These are phyloP conservation scores for Phainopepla nitens DNA, from an alignment of 2,113 vertebrate genomes.

Conservation along the genomic window DNA sequence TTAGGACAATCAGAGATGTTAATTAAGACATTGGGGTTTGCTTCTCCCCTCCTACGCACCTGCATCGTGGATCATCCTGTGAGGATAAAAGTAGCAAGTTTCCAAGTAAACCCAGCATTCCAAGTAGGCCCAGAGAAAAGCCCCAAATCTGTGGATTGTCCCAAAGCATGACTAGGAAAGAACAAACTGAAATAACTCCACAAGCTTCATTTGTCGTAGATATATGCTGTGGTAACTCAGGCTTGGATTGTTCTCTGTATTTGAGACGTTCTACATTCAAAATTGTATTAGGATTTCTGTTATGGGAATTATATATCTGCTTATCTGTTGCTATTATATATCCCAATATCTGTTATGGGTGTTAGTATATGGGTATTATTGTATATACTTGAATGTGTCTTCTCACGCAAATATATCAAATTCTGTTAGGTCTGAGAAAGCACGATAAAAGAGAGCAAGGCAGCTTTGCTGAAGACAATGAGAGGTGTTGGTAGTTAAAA, in stretches of 20 bases:
- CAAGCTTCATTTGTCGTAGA: background rate
- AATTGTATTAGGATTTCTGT: background rate
- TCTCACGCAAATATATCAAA: background rate
- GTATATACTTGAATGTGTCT: background rate
- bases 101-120: background rate
- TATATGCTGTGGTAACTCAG: background rate
- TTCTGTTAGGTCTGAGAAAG: slow-evolving; percentile 20
- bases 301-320: background rate
- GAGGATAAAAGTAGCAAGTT: background rate
- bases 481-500: slow-evolving; percentile 55
- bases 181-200: background rate
- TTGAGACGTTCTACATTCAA: background rate
- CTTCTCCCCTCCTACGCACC: fast-evolving
- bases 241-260: background rate
- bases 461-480: slow-evolving; percentile 36
- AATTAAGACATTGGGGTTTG: background rate
- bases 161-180: background rate
- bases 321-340: background rate
- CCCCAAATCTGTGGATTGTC: background rate
- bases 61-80: fast-evolving
- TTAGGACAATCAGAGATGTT: background rate
- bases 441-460: slow-evolving; percentile 1
- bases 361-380: background rate
- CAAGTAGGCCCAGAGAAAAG: background rate
- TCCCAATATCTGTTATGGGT: background rate